These are phyloP conservation scores for Aphelenchoides fujianensis DNA, from an alignment of 1,140 invertebrate species.

Conservation along the genomic window DNA sequence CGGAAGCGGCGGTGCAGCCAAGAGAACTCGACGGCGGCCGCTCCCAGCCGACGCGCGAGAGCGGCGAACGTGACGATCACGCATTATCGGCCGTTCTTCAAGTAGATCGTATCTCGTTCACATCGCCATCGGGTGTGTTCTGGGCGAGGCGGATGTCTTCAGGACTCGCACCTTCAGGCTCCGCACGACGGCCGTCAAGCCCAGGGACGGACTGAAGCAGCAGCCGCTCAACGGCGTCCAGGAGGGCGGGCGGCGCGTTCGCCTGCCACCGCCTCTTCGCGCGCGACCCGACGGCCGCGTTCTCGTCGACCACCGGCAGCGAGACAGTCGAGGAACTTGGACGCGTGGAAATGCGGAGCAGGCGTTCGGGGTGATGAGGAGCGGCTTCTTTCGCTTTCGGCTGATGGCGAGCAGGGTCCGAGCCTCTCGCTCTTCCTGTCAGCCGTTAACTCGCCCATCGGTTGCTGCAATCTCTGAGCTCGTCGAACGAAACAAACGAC, in stretches of 20 bases:
- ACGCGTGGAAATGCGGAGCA: too few species aligned
- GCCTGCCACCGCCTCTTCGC: neutral
- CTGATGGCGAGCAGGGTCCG: too few species aligned
- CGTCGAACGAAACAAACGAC: too few species aligned
- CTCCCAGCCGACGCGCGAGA: neutral
- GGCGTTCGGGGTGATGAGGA: too few species aligned
- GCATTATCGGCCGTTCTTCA: neutral
- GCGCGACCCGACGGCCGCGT: neutral
- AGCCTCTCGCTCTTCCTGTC: too few species aligned
- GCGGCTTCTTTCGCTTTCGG: too few species aligned
- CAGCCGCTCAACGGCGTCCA: neutral
- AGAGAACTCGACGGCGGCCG: neutral
- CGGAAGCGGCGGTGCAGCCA: neutral
- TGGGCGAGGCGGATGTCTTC: neutral
- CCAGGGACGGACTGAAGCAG: neutral
- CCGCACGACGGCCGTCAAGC: neutral
- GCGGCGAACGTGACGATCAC: neutral
- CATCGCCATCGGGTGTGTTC: neutral
- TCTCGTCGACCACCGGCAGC: neutral
- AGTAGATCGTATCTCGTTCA: neutral
- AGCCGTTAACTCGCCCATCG: too few species aligned
- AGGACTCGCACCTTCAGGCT: neutral
- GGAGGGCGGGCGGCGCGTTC: neutral
- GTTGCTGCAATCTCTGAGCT: too few species aligned
- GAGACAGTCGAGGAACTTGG: neutral